Evolutionary conservation across 92 coral and sea anemone genomes (phyloP), one percentile per base, ranked within the genome.

Genomic region (Blastomussa wellsi): DNA sequence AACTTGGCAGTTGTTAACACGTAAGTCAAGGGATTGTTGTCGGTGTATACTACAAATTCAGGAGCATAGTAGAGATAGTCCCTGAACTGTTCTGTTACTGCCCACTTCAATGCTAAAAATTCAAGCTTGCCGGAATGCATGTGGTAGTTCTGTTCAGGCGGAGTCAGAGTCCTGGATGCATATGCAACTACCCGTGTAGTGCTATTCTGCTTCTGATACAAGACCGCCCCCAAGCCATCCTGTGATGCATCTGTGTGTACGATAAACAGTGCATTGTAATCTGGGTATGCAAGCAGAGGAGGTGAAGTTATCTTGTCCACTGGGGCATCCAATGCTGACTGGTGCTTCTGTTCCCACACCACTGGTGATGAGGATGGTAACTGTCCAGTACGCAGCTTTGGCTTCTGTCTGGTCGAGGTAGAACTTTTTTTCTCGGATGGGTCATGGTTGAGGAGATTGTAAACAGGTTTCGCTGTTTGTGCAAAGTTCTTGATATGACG

Each of bases 41-140:
- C n/a, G n/a, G n/a, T n/a, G n/a, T n/a, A n/a, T n/a, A n/a, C n/a
- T n/a, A n/a, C n/a, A n/a, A n/a, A n/a, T n/a, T n/a, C n/a, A n/a
- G n/a, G n/a, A n/a, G n/a, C n/a, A n/a, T n/a, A n/a, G 36, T 57
- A 49, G 36, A 85, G 49, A 44, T 44, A 44, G 49, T 44, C 49
- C 49, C 49, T 44, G 49, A 44, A 44, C 49, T 44, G 49, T 44
- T 44, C 49, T 44, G 49, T 44, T 4, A 44, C 49, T 44, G 49
- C 38, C 86, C 86, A 76, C 77, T 79, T 81, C 89, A 87, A n/a
- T 79, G 87, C 87, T 26, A 82, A 59, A 42, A 87, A 81, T 37
- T 87, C 86, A 16, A 82, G 39, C 57, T 87, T 82, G 39, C 87
- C 90, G 10, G 90, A 74, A 52, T 74, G 86, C 44, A 87, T 5